Evolutionary conservation across 2,888 invertebrate genomes (phyloP), one percentile per base, ranked within the genome.

Genomic region (Phyto melanocephala): DNA sequence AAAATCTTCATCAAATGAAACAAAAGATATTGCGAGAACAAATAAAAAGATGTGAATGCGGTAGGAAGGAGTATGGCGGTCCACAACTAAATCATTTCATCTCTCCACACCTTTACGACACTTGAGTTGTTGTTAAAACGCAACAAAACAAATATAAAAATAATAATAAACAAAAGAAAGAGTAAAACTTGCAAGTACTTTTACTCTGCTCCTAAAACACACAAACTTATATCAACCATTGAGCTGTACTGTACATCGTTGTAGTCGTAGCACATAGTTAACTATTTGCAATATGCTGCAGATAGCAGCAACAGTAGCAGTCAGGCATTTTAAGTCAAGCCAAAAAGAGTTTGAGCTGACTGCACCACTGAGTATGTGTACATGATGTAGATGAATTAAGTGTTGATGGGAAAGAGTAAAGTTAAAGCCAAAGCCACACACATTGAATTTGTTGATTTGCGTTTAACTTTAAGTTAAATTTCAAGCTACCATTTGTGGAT

Each of bases 31-130:
- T 58, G 72, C 72, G 17, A 7, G n/a, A 77, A 60, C 37, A 60
- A 67, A 56, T 28, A 10, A 45, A 15, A 20, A 72, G 45, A 45
- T 1, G 11, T 37, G 22, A 17, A 47, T 4, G n/a, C n/a, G 42
- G 15, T 24, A 35, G 17, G 10, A 8, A 56, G 6, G 28, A 28
- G 42, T 42, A 28, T 56, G 4, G 45, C 56, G 15, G 17, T 35
- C 63, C 52, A 52, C 56, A 72, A 79, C 79, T 79, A 72, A 79
- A 79, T 67, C 79, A 79, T 79, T 71, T 72, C 72, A 67, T 62
- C 72, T 65, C 72, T 79, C 65, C 58, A 74, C 75, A 79, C 75
- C 82, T 82, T 82, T 82, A 79, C 79, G 82, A 79, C 82, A 82
- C 82, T 79, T 79, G 52, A 78, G 65, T 79, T 67, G 60, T 68